Percentiles rank a stretch among this genome's conserved stretches.
These are phyloP conservation scores for Mycogona germanica DNA, from an alignment of 2,888 invertebrate species.

Conservation along the genomic window DNA sequence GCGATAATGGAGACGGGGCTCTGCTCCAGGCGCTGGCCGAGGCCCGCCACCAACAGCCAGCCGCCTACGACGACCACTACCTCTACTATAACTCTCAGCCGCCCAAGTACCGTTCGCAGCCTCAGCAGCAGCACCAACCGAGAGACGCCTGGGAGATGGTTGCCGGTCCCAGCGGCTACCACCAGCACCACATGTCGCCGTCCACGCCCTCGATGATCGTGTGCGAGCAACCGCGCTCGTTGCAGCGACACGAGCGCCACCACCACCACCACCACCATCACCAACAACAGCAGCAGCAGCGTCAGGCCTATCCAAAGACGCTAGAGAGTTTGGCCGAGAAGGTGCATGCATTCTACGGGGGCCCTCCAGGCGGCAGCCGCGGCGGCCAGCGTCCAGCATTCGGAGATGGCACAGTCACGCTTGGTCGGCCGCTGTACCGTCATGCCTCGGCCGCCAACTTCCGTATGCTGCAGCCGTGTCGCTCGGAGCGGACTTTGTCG, in stretches of 20 bases:
- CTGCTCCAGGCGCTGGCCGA: background rate
- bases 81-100: constrained; percentile 26
- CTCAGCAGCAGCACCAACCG: background rate
- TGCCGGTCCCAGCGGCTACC: constrained; percentile 41
- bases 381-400: constrained; percentile 33
- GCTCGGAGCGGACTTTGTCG: constrained; percentile 26
- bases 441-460: constrained; percentile 31
- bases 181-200: too few relatives aligned
- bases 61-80: constrained; percentile 20
- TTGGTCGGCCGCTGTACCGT: constrained; percentile 24
- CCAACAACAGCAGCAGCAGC: too few relatives aligned
- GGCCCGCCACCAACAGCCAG: background rate
- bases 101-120: constrained; percentile 13
- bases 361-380: too few relatives aligned
- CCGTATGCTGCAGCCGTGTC: constrained; percentile 37
- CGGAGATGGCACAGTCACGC: constrained; percentile 16
- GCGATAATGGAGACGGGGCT: constrained; percentile 1
- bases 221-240: constrained; percentile 6
- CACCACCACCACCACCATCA: constrained; percentile 62
- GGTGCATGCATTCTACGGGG: constrained; percentile 74
- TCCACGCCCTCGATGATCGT: constrained; percentile 25
- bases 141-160: constrained; percentile 12
- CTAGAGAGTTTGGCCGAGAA: constrained; percentile 84
- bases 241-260: too few relatives aligned
- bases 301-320: constrained; percentile 73